Base-by-base conservation (phyloP, 2,888 invertebrate genomes). In the Melipona beecheii region DNA sequence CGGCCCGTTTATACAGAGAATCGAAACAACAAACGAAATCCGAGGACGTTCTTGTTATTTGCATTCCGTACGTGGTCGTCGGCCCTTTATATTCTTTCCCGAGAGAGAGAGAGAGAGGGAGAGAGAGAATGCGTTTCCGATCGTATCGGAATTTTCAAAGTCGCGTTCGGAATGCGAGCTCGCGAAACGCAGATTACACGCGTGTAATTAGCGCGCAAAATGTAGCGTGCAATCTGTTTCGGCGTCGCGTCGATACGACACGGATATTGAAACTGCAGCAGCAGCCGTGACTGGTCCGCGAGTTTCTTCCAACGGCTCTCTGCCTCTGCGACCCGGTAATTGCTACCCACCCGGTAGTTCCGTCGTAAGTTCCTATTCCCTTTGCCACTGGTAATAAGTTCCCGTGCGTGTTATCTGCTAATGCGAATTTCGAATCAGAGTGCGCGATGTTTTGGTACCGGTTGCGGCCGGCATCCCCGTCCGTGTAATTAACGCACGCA, bases 161-260 rank as follows among this genome's bases (percentile, higher is more conserved):
- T 43, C 43, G 17, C 64, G 21, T 58, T 75, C 62, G 73, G 17
- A 19, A 66, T 19, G 50, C 50, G 21, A 15, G 50, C 5, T 4
- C 13, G 27, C 21, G n/a, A 21, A 36, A 64, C 11, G 24, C 24
- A 21, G 43, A 81, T 62, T 64, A 54, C 49, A 27, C 19, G 65
- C 64, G 56, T 43, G 71, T 60, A 78, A 81, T 81, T 81, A 81
- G 72, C 43, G 52, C 66, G 5, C 36, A 43, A 58, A 43, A 50
- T 36, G 66, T 58, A 49, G 43, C 24, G 31, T 58, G 49, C 50
- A 78, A 66, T 71, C 58, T 72, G 66, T 71, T 21, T 24, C n/a
- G 19, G 15, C 43, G 27, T 43, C 43, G 52, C 43, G 27, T 52
- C 43, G 52, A 62, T 54, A 13, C 43, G 52, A 43, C 19, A 72